Conservation (phyloP, 2,888 invertebrate species). For the Polia nebulosa region DNA sequence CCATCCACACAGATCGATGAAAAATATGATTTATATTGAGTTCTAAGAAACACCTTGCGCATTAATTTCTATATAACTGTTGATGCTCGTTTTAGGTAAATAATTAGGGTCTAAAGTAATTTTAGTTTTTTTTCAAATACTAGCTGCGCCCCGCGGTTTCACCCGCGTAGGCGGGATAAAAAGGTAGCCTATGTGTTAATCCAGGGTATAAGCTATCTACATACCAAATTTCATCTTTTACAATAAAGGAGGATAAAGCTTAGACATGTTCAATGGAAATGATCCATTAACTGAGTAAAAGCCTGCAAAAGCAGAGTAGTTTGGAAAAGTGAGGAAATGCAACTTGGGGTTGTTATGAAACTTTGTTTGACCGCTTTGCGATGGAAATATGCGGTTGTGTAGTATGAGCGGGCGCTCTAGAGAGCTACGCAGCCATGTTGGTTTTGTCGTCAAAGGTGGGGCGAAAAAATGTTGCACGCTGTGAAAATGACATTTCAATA, state of each 20-base stretch:
- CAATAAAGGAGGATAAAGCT: neutral
- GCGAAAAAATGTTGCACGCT: neutral
- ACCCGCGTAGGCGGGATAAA: no score
- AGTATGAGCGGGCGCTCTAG: constrained; percentile 4
- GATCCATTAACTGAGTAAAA: constrained; percentile 45
- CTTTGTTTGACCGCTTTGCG: constrained; percentile 72
- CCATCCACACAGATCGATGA: no score
- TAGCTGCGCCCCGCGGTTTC: no score
- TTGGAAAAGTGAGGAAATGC: constrained; percentile 68
- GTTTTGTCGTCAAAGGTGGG: neutral
- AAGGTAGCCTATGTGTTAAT: no score
- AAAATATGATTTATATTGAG: no score
- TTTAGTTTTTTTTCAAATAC: no score
- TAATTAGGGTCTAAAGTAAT: no score
- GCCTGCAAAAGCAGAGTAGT: constrained; percentile 49
- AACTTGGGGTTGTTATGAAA: constrained; percentile 64
- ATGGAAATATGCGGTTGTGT: constrained; percentile 56
- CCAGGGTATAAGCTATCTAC: no score
- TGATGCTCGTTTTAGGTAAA: no score
- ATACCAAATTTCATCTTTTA: no score
- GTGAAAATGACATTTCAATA: neutral
- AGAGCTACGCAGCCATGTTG: neutral
- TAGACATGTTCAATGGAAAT: constrained; percentile 44
- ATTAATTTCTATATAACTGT: no score
- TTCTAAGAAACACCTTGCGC: no score